Evolutionary conservation across 2,888 invertebrate species (phyloP).

Genomic region (Cistogaster globosa): DNA sequence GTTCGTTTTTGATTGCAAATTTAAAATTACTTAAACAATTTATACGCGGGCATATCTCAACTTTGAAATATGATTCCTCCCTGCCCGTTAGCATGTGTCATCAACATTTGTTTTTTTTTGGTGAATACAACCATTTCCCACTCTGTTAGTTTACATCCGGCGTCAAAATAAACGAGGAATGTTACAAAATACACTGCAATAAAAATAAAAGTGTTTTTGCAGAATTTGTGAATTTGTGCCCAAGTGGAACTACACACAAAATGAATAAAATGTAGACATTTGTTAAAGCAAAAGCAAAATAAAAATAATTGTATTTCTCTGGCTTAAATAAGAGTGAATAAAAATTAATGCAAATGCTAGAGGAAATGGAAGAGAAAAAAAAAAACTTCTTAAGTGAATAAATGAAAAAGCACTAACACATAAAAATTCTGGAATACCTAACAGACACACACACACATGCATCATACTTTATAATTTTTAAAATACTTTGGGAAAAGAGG

Average conservation of each 20-base stretch:
- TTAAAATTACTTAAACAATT: too few relatives aligned
- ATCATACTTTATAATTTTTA: slow-evolving; percentile 27
- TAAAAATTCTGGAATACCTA: slow-evolving; percentile 42
- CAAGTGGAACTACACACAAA: slow-evolving; percentile 37
- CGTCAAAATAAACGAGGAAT: slow-evolving; percentile 74
- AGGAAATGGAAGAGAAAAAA: slow-evolving; percentile 11
- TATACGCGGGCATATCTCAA: background rate
- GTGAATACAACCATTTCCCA: slow-evolving; percentile 48
- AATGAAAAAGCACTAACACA: slow-evolving; percentile 24
- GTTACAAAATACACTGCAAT: slow-evolving; percentile 70
- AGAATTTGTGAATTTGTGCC: slow-evolving; percentile 53
- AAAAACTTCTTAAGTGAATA: background rate
- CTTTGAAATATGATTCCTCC: background rate
- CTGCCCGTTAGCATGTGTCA: background rate
- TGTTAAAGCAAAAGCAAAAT: background rate
- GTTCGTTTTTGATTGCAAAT: too few relatives aligned
- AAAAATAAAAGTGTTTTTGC: slow-evolving; percentile 72
- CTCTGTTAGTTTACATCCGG: slow-evolving; percentile 76
- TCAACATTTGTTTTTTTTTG: background rate
- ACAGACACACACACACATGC: background rate
- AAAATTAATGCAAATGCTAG: background rate
- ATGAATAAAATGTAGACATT: background rate
- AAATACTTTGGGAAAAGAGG: background rate
- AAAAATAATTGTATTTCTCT: slow-evolving; percentile 46
- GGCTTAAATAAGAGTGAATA: slow-evolving; percentile 48